Evolutionary conservation across 2,113 vertebrate genomes (phyloP), one percentile per base, ranked within the genome.

Genomic region (Pygoscelis adeliae): DNA sequence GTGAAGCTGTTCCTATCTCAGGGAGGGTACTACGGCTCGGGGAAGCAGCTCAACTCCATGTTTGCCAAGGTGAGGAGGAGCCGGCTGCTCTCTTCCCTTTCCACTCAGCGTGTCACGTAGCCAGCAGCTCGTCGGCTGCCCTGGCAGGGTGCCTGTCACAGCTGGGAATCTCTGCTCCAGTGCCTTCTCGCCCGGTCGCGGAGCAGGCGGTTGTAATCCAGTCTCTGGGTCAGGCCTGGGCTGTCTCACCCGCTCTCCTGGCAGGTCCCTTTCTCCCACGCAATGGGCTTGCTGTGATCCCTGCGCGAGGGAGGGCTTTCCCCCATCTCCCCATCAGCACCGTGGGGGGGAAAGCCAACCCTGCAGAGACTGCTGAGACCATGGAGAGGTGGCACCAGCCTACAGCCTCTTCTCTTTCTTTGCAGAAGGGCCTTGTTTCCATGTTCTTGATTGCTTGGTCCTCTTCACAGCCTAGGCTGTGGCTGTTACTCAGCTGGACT

Each of bases 41-140:
- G 99, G 89, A 99, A 99, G 97, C 99, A 99, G 93, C 99, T 99
- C 95, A 99, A 99, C 98, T 99, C 99, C 97, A 99, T 99, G 99
- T 99, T 99, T 90, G 99, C 99, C 88, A 99, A 99, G 99, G 99
- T 99, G 98, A 98, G 98, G 82, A 40, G 83, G 84, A 56, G 82
- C 92, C 30, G 10, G 15, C 21, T 55, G 62, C 90, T 85, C 42
- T 93, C 55, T 82, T 26, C 56, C 52, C 50, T 79, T 59, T 82
- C 73, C 0, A 13, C 82, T 71, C 5, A 0, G 26, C 0, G 0
- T 40, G 55, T 93, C 89, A 91, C 66, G 18, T 92, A 80, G 88
- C 78, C 20, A 6, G 62, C 92, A 81, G 56, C 67, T 59, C 0
- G 0, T 71, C 5, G 42, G 66, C 94, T 87, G 89, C 73, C 91